Base-by-base conservation (phyloP, 2,888 invertebrate species). In the Notocelia uddmanniana region DNA sequence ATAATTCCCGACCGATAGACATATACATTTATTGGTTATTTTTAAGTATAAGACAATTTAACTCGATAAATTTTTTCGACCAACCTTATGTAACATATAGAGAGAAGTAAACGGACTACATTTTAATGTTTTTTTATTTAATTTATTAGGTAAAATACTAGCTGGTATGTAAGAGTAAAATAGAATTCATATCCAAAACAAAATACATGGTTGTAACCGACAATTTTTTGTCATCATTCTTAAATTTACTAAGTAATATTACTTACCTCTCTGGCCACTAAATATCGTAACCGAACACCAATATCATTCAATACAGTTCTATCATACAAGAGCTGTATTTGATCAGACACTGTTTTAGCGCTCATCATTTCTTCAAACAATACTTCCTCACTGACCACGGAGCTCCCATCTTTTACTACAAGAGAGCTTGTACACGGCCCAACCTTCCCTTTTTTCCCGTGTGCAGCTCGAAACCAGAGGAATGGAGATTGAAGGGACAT, bases 231-330 rank as follows among this genome's bases (percentile, higher is more conserved):
- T 26, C 26, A 6, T 31, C 10, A 8, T n/a, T 23, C 26, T 11
- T 26, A 26, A 10, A 52, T 59, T 10, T 5, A 54, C 0, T 57
- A n/a, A 52, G 19, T 10, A 62, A 59, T 41, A 21, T 31, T 52
- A 74, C 73, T 72, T 23, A 94, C 94, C 91, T 97, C 97, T 76
- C 95, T 88, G 0, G 97, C 97, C 3, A 96, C 96, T 77, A 97
- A 89, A 86, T 96, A 98, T 74, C 98, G 94, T 76, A 98, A 86
- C 67, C 98, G 94, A 1, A 94, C 90, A 15, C 96, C 97, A 21
- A 97, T 85, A 78, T 98, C 98, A 85, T 96, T 96, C 41, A 98
- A 85, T 76, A 93, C 94, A 2, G 96, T 96, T 31, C 84, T 83
- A 54, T 95, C 86, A 84, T 97, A 94, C 19, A 98, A 83, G 23